These are phyloP conservation scores for Fregata magnificens DNA, from an alignment of 2,113 vertebrate species.

Conservation along the genomic window DNA sequence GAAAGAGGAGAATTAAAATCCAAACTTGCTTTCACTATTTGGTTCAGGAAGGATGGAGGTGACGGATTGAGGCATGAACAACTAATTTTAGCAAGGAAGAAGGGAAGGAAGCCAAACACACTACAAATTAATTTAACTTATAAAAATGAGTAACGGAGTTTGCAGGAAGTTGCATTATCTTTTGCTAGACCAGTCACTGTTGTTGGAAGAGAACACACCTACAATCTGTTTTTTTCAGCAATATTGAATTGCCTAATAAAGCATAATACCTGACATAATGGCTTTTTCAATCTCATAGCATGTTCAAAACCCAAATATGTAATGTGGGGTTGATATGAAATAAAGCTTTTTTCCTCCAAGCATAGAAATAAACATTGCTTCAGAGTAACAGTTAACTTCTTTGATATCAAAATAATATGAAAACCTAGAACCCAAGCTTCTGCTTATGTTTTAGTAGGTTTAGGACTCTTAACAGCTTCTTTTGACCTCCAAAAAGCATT, in stretches of 20 bases:
- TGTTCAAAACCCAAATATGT: not conserved
- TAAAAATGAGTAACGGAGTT: not conserved
- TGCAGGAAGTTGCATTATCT: not conserved
- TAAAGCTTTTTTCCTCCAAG: not conserved
- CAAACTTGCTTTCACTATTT: not conserved
- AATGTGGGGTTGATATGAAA: not conserved
- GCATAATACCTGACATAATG: not conserved
- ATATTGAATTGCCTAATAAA: not conserved
- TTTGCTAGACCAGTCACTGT: not conserved
- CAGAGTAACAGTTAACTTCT: not conserved
- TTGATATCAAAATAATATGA: not conserved
- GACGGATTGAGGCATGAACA: not conserved
- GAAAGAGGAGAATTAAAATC: not conserved
- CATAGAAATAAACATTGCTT: not conserved
- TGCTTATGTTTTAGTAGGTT: not conserved
- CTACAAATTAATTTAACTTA: not conserved
- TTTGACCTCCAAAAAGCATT: not conserved
- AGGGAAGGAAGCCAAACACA: constrained; percentile 24
- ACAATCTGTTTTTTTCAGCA: not conserved
- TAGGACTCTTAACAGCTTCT: not conserved
- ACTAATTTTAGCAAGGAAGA: not conserved
- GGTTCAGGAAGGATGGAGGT: not conserved
- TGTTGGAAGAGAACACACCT: not conserved
- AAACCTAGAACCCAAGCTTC: not conserved
- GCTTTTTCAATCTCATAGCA: not conserved